phyloP scores from a whole-genome alignment of 2,797 vertebrate genomes.

The Carcharodon carcharias region DNA sequence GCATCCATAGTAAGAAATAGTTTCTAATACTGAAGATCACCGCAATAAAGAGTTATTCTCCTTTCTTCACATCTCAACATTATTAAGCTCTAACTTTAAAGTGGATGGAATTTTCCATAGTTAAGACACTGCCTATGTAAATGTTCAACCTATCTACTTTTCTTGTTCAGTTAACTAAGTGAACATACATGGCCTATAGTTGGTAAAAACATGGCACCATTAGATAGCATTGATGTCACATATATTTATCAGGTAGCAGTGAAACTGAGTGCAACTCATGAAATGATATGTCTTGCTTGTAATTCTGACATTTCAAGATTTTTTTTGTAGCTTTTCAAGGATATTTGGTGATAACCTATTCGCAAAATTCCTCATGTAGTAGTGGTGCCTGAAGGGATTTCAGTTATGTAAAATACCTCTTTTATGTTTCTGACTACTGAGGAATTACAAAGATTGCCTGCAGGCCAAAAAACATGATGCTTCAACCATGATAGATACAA shows the following conservation, averaged over 20 bases:
- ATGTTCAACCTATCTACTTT: background rate
- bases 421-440: background rate
- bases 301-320: background rate
- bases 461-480: background rate
- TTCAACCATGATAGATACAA: background rate
- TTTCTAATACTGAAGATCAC: background rate
- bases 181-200: background rate
- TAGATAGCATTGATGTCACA: background rate
- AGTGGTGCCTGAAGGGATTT: background rate
- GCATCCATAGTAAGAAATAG: background rate
- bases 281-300: background rate
- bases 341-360: background rate
- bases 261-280: background rate
- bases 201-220: background rate
- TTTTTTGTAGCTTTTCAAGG: background rate
- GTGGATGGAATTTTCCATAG: background rate
- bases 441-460: background rate
- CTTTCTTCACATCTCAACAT: background rate
- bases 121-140: background rate
- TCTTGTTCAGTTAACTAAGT: background rate
- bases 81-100: background rate
- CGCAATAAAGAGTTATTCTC: background rate
- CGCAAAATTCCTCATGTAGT: background rate
- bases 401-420: background rate
- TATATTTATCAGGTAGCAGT: background rate